Evolutionary conservation across 2,113 vertebrate genomes (phyloP), one percentile per base, ranked within the genome.

Genomic region (Mesocricetus auratus): DNA sequence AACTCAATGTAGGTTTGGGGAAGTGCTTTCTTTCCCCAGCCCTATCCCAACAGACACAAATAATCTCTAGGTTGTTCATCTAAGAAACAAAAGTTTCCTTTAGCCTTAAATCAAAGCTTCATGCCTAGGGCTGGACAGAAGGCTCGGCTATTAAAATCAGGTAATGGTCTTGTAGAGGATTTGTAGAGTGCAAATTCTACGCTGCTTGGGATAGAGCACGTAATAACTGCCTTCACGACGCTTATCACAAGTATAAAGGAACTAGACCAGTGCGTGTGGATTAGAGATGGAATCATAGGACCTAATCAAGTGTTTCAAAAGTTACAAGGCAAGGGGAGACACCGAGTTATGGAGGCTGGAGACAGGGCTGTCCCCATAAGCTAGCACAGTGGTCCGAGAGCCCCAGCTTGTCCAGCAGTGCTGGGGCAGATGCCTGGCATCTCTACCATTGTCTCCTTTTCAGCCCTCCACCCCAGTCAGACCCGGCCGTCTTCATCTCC

Each of bases 381-480:
- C 42, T 19, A 7, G 13, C 12, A 19, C 21, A 0, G 16, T 21
- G 7, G 5, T 58, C 36, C 0, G 16, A 68, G 39, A 47, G 1
- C 36, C 26, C 8, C 0, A 16, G 39, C 22, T 21, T 86, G 79
- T 24, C 53, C 78, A 83, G 64, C 9, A 26, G 21, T 79, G 13
- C 36, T 3, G 73, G 26, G 68, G 22, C 64, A 93, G 58, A 36
- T 31, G 82, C n/a, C 22, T 9, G 22, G 66, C 1, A 0, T 90
- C 6, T 74, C 56, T 33, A 60, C 73, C 17, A 12, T 29, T 31
- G 50, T 9, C 39, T 66, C 68, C 71, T 29, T 83, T 58, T 50
- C 26, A 89, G 81, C 73, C 75, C 16, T 90, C 95, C 81, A 47
- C 92, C 82, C 69, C 69, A 83, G 86, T 21, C 69, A 73, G 69